Evolutionary conservation across 2,797 vertebrate genomes (phyloP).

Genomic region (Taenioides sp.): DNA sequence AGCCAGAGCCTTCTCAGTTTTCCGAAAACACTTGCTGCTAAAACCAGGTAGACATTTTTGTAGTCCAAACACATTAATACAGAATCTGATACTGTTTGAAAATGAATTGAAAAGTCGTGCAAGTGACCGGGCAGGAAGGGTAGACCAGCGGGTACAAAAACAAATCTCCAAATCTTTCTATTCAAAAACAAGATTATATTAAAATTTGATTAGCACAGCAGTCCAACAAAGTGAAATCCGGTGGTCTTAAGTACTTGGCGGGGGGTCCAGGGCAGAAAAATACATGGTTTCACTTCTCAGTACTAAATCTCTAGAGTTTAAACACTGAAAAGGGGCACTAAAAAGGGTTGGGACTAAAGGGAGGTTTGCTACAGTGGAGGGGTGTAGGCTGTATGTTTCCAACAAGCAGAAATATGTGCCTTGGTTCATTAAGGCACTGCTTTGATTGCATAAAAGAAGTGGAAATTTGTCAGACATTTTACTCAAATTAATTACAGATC

Average conservation of each 20-base stretch:
- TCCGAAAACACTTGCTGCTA: constrained; percentile 23
- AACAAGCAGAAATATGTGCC: background rate
- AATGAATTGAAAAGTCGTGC: constrained; percentile 44
- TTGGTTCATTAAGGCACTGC: background rate
- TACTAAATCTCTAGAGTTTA: constrained; percentile 20
- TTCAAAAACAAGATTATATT: constrained; percentile 44
- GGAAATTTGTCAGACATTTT: background rate
- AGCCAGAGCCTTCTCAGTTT: constrained; percentile 19
- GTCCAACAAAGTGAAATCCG: constrained; percentile 33
- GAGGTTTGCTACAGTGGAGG: background rate
- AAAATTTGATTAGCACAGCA: constrained; percentile 38
- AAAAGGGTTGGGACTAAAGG: background rate
- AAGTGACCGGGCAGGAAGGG: constrained; percentile 38
- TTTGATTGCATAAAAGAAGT: background rate
- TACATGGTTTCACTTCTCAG: constrained; percentile 7
- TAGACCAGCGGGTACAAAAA: constrained; percentile 41
- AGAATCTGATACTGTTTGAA: constrained; percentile 54
- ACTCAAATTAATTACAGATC: background rate
- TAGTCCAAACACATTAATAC: constrained; percentile 55
- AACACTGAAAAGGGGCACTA: constrained; percentile 8
- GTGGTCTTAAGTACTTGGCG: constrained; percentile 11
- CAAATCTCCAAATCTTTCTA: constrained; percentile 33
- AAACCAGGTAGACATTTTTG: constrained; percentile 33
- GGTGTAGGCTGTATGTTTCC: background rate
- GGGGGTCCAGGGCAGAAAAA: constrained; percentile 28